phyloP scores from a whole-genome alignment of 2,797 vertebrate species.

The Miopithecus talapoin region DNA sequence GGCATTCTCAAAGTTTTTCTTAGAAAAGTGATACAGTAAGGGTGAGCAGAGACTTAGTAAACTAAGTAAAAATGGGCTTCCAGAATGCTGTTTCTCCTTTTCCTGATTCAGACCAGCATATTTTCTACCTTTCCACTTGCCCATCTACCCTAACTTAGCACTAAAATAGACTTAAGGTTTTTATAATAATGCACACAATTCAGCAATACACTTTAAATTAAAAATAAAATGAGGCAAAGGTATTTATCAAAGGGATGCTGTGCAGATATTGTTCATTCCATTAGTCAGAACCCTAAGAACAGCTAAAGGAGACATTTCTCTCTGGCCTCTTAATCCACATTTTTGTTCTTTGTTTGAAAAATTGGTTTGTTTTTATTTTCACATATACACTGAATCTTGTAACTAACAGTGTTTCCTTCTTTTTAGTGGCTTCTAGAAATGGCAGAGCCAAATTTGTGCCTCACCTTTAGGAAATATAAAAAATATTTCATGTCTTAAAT shows the following conservation, averaged over 20 bases:
- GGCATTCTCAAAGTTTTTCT: conserved; percentile 34
- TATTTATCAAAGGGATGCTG: not conserved
- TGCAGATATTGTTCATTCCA: not conserved
- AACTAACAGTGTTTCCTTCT: not conserved
- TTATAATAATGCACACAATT: not conserved
- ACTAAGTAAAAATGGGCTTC: not conserved
- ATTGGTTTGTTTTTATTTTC: not conserved
- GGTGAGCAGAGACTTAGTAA: not conserved
- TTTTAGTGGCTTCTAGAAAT: not conserved
- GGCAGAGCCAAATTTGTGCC: not conserved
- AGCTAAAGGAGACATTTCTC: not conserved
- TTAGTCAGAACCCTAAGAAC: not conserved
- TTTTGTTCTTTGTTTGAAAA: not conserved
- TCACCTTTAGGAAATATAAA: not conserved
- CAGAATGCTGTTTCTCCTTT: not conserved
- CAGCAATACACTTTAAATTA: not conserved
- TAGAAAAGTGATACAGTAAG: conserved; percentile 2
- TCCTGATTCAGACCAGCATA: not conserved
- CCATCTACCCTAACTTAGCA: not conserved
- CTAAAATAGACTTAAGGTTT: not conserved
- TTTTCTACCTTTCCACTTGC: not conserved
- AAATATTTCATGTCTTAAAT: not conserved
- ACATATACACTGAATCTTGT: not conserved
- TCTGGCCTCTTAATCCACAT: not conserved
- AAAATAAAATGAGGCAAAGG: not conserved